These are phyloP conservation scores for Camptogramma bilineatum DNA, from an alignment of 2,888 invertebrate genomes.

Conservation along the genomic window DNA sequence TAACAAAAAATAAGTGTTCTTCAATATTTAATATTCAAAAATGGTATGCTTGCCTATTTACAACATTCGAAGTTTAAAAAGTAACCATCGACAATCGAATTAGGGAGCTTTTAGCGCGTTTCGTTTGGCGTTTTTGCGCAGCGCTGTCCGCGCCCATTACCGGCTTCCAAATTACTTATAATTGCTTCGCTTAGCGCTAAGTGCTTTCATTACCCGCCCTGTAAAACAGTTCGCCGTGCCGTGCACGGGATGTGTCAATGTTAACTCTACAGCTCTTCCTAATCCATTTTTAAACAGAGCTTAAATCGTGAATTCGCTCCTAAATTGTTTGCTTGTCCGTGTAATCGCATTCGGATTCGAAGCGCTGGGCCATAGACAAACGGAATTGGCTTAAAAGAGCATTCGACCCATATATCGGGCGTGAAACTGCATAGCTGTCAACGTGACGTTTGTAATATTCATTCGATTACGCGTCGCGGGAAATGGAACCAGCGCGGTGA, in stretches of 20 bases:
- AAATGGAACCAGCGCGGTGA: slow-evolving; percentile 76
- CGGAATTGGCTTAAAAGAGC: slow-evolving; percentile 73
- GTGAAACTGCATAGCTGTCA: slow-evolving; percentile 74
- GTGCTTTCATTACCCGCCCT: slow-evolving; percentile 82
- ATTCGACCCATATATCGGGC: slow-evolving; percentile 71
- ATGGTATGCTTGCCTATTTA: slow-evolving; percentile 53
- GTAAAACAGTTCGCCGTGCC: slow-evolving; percentile 67
- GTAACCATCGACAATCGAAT: slow-evolving; percentile 80
- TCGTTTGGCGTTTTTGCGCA: slow-evolving; percentile 83
- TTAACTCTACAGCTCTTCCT: slow-evolving; percentile 58
- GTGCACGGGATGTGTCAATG: slow-evolving; percentile 65
- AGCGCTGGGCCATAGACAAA: slow-evolving; percentile 58
- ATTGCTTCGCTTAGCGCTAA: slow-evolving; percentile 85
- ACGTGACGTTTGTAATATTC: slow-evolving; percentile 82
- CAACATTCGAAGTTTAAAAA: slow-evolving; percentile 70
- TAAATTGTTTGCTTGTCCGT: slow-evolving; percentile 34
- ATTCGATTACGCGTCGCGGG: slow-evolving; percentile 79
- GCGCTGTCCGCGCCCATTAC: slow-evolving; percentile 83
- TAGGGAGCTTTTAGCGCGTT: slow-evolving; percentile 84
- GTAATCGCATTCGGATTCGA: slow-evolving; percentile 45
- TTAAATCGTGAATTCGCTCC: slow-evolving; percentile 36
- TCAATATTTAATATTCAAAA: slow-evolving; percentile 25
- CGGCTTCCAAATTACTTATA: slow-evolving; percentile 82
- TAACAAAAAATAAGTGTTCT: not conserved
- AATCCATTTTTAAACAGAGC: slow-evolving; percentile 57